Percentiles rank a stretch among this genome's conserved stretches.
Conservation (phyloP, 2,797 vertebrate genomes). For the Streptopelia turtur region DNA sequence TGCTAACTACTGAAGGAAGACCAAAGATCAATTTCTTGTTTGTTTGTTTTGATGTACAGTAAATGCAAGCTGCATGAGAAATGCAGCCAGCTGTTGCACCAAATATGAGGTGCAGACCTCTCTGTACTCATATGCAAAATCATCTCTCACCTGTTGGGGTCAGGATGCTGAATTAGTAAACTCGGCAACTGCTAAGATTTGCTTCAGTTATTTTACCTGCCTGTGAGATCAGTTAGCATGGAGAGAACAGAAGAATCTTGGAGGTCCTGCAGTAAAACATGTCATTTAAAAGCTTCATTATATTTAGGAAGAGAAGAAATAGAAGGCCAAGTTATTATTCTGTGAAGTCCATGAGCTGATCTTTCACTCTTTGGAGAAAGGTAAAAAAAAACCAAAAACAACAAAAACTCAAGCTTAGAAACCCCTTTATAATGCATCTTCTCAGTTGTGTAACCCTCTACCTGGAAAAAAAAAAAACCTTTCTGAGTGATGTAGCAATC, state of each 20-base stretch:
- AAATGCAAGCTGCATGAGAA: constrained; percentile 44
- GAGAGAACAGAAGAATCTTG: constrained; percentile 15
- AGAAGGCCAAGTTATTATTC: constrained; percentile 3
- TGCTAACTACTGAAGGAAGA: not conserved
- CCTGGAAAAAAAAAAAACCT: constrained; percentile 53
- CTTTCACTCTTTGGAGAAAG: constrained; percentile 16
- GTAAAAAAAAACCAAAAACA: not conserved
- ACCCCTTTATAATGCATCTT: constrained; percentile 20
- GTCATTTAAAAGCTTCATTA: constrained; percentile 19
- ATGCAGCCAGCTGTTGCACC: constrained; percentile 53
- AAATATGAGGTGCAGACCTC: not conserved
- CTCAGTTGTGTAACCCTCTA: constrained; percentile 63
- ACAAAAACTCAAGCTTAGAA: not conserved
- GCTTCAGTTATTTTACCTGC: constrained; percentile 46
- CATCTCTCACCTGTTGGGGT: constrained; percentile 47
- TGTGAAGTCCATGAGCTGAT: not conserved
- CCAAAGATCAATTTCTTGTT: not conserved
- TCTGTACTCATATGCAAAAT: not conserved
- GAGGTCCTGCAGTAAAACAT: constrained; percentile 12
- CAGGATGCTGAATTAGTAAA: constrained; percentile 43
- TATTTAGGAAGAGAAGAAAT: constrained; percentile 21
- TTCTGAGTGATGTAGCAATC: constrained; percentile 74
- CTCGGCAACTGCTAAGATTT: constrained; percentile 23
- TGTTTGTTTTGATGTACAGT: constrained; percentile 8
- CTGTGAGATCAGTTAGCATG: not conserved